A percentile compares a stretch with the other conserved stretches of the same genome.
Conservation (phyloP, 2,797 vertebrate genomes). For the Octomys mimax region DNA sequence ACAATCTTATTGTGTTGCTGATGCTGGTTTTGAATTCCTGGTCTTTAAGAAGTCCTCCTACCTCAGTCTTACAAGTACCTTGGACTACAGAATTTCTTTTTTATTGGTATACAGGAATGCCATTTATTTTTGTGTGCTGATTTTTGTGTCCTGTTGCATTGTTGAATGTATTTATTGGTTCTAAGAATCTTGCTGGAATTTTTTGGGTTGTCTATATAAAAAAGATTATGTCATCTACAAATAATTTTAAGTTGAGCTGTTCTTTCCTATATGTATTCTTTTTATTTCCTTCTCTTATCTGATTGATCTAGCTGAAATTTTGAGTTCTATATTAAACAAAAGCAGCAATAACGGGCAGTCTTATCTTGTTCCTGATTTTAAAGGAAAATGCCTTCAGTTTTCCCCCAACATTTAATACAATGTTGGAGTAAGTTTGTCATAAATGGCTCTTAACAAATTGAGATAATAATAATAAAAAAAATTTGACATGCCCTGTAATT, state of each 20-base stretch:
- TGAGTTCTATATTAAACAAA: not conserved
- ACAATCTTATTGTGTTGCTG: not conserved
- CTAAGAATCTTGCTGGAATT: not conserved
- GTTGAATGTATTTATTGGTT: not conserved
- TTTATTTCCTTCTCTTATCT: not conserved
- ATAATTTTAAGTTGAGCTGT: not conserved
- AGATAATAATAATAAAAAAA: not conserved
- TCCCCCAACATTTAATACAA: not conserved
- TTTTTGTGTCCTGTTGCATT: not conserved
- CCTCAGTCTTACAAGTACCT: not conserved
- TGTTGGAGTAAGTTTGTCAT: not conserved
- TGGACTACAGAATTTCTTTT: not conserved
- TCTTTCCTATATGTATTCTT: not conserved
- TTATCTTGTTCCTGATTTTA: not conserved
- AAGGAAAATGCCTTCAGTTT: not conserved
- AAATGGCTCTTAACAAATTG: not conserved
- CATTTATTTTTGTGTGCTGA: not conserved
- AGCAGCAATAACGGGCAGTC: not conserved
- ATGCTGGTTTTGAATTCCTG: not conserved
- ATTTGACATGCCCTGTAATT: not conserved
- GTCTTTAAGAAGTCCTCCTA: not conserved
- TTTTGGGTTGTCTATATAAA: not conserved
- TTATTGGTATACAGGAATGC: not conserved
- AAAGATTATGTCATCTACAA: not conserved
- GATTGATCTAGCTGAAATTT: not conserved